Evolutionary conservation across 2,797 vertebrate species (phyloP).

Genomic region (Parambassis ranga): DNA sequence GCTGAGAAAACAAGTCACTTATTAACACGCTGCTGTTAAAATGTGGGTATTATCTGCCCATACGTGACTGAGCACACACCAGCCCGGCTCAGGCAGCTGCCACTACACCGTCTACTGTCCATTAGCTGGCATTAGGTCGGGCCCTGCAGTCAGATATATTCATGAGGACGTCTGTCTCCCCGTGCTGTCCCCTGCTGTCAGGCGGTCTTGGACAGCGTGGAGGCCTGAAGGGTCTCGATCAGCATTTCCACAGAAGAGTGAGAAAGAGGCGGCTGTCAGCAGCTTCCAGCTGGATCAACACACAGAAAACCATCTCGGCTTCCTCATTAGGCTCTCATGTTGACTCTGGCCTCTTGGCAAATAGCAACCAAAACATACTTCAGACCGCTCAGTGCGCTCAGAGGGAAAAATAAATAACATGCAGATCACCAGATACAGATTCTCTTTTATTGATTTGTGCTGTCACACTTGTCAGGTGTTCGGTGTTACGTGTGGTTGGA

Average conservation of each 20-base stretch:
- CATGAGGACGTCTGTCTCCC: neutral
- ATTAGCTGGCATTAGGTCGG: constrained; percentile 4
- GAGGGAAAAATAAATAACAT: neutral
- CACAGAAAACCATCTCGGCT: neutral
- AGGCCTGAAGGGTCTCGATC: neutral
- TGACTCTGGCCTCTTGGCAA: constrained; percentile 5
- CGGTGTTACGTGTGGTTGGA: too few species aligned
- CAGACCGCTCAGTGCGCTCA: neutral
- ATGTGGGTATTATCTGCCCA: neutral
- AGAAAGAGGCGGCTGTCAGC: constrained; percentile 25
- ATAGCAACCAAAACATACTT: constrained; percentile 3
- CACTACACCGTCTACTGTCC: neutral
- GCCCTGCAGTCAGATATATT: neutral
- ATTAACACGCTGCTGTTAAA: constrained; percentile 5
- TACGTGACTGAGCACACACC: neutral
- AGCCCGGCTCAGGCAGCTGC: neutral
- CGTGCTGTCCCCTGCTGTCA: neutral
- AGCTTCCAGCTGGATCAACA: constrained; percentile 46
- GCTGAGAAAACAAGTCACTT: neutral
- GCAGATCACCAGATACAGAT: neutral
- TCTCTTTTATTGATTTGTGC: neutral
- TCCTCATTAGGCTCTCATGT: constrained; percentile 23
- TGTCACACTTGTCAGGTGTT: too few species aligned
- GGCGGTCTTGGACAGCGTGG: neutral
- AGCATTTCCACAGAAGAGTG: constrained; percentile 15